A percentile compares a stretch with the other conserved stretches of the same genome.
Evolutionary conservation across 2,113 vertebrate species (phyloP).

Genomic region (Lophochroa leadbeateri): DNA sequence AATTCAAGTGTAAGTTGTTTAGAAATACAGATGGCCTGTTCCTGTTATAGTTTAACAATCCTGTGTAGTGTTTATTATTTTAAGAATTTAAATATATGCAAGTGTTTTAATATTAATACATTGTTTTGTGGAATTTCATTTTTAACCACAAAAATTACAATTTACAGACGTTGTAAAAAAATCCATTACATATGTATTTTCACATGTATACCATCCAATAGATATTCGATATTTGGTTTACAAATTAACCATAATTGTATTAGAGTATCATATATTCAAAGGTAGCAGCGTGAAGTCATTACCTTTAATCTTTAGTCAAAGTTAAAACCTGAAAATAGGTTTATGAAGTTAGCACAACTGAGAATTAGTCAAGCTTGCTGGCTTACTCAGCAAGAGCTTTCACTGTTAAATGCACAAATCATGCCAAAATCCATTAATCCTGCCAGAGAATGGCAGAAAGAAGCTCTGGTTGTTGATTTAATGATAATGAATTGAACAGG

Average conservation of each 20-base stretch:
- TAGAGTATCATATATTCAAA: conserved; percentile 60
- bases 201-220: not conserved
- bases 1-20: not conserved
- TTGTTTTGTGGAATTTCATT: not conserved
- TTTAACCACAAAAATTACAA: not conserved
- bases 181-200: not conserved
- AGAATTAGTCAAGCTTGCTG: conserved; percentile 84
- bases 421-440: conserved; percentile 82
- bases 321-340: conserved; percentile 79
- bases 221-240: not conserved
- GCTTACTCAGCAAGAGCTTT: conserved; percentile 79
- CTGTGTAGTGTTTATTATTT: not conserved
- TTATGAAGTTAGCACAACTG: conserved; percentile 80
- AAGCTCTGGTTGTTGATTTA: conserved; percentile 80
- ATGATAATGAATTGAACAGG: conserved; percentile 79
- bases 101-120: not conserved
- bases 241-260: not conserved
- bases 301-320: conserved; percentile 76
- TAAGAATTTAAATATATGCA: not conserved
- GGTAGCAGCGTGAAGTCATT: conserved; percentile 69
- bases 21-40: not conserved
- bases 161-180: not conserved
- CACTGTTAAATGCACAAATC: conserved; percentile 75
- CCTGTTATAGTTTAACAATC: not conserved
- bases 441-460: conserved; percentile 75